A percentile compares a stretch with the other conserved stretches of the same genome.
phyloP scores from a whole-genome alignment of 2,797 vertebrate genomes.

The Poeciliopsis turneri region DNA sequence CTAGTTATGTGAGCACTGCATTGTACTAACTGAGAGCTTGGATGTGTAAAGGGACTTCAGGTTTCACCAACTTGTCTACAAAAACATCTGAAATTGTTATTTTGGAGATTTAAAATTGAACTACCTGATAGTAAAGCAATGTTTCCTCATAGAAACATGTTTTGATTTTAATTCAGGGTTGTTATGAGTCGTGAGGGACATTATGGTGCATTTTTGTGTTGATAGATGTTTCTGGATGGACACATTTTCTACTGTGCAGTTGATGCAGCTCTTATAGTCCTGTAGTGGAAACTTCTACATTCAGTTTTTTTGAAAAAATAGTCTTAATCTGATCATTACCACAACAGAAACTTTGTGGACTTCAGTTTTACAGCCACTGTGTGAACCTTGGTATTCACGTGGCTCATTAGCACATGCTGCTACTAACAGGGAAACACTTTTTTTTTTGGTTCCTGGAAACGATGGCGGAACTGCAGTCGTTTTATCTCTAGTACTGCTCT shows the following conservation, averaged over 20 bases:
- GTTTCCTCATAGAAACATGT: not conserved
- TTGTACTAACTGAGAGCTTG: slow-evolving; percentile 5
- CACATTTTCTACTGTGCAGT: not conserved
- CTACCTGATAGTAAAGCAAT: not conserved
- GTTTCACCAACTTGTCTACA: not conserved
- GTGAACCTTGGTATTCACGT: not conserved
- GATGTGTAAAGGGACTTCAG: not conserved
- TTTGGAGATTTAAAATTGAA: not conserved
- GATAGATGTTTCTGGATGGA: not conserved
- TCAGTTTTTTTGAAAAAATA: not conserved
- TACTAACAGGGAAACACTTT: not conserved
- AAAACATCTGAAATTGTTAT: slow-evolving; percentile 2
- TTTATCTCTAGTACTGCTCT: not conserved
- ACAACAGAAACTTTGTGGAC: not conserved
- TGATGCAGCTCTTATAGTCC: not conserved
- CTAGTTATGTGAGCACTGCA: slow-evolving; percentile 12
- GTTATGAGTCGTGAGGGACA: not conserved
- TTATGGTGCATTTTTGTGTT: not conserved
- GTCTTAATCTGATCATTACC: not conserved
- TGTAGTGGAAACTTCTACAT: not conserved
- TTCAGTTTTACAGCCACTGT: not conserved
- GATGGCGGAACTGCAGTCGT: not conserved
- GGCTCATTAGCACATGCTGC: not conserved
- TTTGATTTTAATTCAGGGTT: not conserved
- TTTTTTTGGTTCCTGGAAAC: not conserved